Evolutionary conservation across 2,888 invertebrate genomes (phyloP), one percentile per base, ranked within the genome.

Genomic region (Agrochola lota): DNA sequence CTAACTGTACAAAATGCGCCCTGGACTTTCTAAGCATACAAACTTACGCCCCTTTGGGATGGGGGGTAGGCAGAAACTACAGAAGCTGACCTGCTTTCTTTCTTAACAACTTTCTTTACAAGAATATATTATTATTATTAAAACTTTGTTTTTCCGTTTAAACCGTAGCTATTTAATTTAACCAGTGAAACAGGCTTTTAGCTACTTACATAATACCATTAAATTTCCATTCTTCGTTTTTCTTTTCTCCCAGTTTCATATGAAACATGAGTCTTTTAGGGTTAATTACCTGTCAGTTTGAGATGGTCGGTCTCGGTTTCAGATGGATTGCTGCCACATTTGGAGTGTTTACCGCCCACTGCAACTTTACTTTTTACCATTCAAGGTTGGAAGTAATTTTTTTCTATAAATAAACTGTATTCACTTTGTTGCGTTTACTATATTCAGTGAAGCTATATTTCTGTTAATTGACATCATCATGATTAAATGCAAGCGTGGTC

Each of bases 271-370:
- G 55, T 4, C 60, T n/a, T 68, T 64, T 57, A n/a, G 83, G 87
- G 90, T 79, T 73, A 89, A 89, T 91, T 80, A 88, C 83, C 87
- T 88, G 90, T 88, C 91, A 88, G 78, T 66, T 81, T 23, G 35
- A 43, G 78, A 67, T 71, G 72, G 83, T 66, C 35, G 80, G 84
- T 81, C 77, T 64, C 72, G 76, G 76, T 60, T 64, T 74, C 66
- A 81, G 90, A 93, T 90, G 86, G 89, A 93, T 92, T 74, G 86
- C 83, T 72, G 80, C 85, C 62, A 55, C 60, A 17, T 26, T 59
- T 6, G 26, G 63, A 88, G 59, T 55, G 86, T 90, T 30, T 30
- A 35, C 35, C 82, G 80, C 23, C 11, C 49, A 43, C 63, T 75
- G 74, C 66, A 78, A 86, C 40, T 67, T 57, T 43, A 79, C 17